phyloP scores from a whole-genome alignment of 2,888 invertebrate genomes.

The Lordiphosa andalusiaca region DNA sequence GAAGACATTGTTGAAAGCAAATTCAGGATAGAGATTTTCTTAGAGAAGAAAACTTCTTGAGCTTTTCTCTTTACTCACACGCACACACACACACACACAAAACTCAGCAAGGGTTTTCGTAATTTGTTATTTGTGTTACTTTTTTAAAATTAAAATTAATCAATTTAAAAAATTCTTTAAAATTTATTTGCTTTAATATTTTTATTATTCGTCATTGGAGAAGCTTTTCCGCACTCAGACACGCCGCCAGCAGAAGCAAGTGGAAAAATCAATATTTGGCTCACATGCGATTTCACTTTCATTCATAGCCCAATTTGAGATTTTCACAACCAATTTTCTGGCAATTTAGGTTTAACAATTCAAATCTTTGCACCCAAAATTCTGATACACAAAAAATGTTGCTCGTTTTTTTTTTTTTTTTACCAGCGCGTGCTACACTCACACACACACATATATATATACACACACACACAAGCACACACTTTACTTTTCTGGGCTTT shows the following conservation, averaged over 20 bases:
- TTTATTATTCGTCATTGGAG: not conserved
- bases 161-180: conserved; percentile 4
- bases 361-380: conserved; percentile 36
- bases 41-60: conserved; percentile 35
- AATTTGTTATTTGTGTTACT: too few relatives aligned
- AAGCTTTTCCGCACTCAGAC: not conserved
- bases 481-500: conserved; percentile 54
- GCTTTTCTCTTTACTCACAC: conserved; percentile 51
- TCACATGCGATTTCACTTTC: conserved; percentile 64
- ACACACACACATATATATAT: conserved; percentile 13
- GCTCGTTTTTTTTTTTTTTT: conserved; percentile 42
- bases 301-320: not conserved
- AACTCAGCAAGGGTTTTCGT: too few relatives aligned
- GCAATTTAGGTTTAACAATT: conserved; percentile 12
- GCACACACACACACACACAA: conserved; percentile 11
- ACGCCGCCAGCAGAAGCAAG: too few relatives aligned
- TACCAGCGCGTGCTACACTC: conserved; percentile 54
- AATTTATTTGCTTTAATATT: conserved; percentile 6
- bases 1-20: conserved; percentile 61
- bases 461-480: conserved; percentile 14
- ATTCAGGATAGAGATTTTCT: conserved; percentile 76
- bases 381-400: conserved; percentile 70
- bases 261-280: conserved; percentile 69
- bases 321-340: not conserved
- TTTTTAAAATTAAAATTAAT: not conserved